Evolutionary conservation across 35 echinoderm and acorn worm species (phyloP), one percentile per base, ranked within the genome.

Genomic region (Nesometra sesokonis): DNA sequence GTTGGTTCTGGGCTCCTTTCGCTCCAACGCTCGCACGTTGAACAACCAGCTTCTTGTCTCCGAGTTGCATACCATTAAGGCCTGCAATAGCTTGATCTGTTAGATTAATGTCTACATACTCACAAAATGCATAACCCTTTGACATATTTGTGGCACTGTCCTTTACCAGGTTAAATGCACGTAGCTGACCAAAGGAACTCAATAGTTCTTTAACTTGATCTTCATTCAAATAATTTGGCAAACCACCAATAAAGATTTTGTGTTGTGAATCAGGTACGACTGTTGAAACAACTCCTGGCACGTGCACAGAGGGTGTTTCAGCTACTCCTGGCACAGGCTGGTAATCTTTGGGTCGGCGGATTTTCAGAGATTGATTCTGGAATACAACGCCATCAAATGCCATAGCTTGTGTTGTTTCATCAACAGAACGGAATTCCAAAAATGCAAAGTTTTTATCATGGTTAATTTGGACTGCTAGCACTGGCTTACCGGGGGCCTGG

Each of bases 391-490:
- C 96, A 82, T 99, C 96, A 84, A 99, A 99, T 13, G 96, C 96
- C 96, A 99, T 99, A 34, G 96, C 96, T 57, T 99, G 96, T 19
- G 96, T 99, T 13, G 96, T 99, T 84, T 99, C 96, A 82, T 99
- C 96, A 19, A 99, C 93, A 17, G 96, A 99, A 23, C 96, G 96
- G 85, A 99, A 99, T 91, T 99, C 96, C n/a, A 99, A 86, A 79
- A 99, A 99, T 36, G 96, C 96, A 88, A 99, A 99, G 88, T 99
- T 99, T 81, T 99, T 99, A 79, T 99, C 92, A 32, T 94, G 93
- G 90, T 99, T 91, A 38, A 99, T 93, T 40, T 99, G 96, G 19
- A 99, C 96, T n/a, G 96, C 96, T n/a, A 99, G 82, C 46, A 99
- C 90, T 32, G 96, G 96, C 37, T 89, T 88, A 13, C 96, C 96